Percentiles rank a stretch among this genome's conserved stretches.
phyloP scores from a whole-genome alignment of 1,140 invertebrate species.

The Bombus soroeensis region DNA sequence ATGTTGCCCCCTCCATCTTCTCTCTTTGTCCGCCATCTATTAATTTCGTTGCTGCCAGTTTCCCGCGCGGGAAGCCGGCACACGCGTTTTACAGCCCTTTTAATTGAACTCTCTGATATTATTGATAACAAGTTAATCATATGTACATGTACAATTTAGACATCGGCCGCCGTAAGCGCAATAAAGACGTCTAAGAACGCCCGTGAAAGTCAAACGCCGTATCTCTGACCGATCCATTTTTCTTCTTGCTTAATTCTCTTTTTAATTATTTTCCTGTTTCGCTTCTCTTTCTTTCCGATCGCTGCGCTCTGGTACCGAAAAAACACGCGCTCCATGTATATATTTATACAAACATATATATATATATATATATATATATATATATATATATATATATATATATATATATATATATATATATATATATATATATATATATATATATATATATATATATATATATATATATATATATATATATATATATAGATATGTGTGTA shows the following conservation, averaged over 20 bases:
- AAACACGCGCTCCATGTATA: constrained; percentile 55
- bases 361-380: neutral
- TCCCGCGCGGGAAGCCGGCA: neutral
- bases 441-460: neutral
- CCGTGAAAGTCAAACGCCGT: constrained; percentile 64
- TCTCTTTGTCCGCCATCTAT: neutral
- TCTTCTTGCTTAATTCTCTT: neutral
- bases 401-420: constrained; percentile 23
- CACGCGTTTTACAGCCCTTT: constrained; percentile 61
- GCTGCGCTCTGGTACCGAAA: constrained; percentile 43
- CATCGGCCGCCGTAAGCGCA: constrained; percentile 71
- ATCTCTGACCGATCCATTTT: neutral
- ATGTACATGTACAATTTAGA: constrained; percentile 72
- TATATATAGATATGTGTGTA: too few relatives aligned
- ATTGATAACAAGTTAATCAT: constrained; percentile 72
- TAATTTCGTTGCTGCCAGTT: neutral
- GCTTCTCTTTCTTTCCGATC: constrained; percentile 38
- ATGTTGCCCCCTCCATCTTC: neutral
- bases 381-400: neutral
- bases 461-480: too few relatives aligned
- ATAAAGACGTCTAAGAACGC: constrained; percentile 71
- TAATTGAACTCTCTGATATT: constrained; percentile 72
- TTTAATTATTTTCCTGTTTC: constrained; percentile 46
- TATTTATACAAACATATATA: neutral
- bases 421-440: constrained; percentile 34